Conservation (phyloP, 2,113 vertebrate genomes). For the Cyanistes caeruleus region DNA sequence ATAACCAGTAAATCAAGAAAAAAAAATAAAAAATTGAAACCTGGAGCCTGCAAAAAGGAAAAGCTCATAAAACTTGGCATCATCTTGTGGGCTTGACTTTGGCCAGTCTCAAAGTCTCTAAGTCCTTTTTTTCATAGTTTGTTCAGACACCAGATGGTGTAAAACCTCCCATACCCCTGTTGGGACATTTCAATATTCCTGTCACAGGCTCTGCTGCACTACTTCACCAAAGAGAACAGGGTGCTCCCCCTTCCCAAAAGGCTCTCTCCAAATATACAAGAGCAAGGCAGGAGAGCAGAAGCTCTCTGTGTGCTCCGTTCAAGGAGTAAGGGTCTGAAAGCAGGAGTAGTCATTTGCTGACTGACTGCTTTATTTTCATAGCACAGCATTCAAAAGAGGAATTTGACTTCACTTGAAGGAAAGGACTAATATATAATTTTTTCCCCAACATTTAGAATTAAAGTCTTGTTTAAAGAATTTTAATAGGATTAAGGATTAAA, state of each 20-base stretch:
- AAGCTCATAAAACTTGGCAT: not conserved
- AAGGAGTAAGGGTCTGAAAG: not conserved
- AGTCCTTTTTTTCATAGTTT: not conserved
- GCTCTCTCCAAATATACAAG: not conserved
- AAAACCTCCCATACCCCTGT: not conserved
- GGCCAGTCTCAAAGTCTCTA: accelerated
- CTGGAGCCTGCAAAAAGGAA: not conserved
- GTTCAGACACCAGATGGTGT: not conserved
- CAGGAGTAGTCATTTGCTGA: not conserved
- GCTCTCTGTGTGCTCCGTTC: not conserved
- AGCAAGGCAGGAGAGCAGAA: not conserved
- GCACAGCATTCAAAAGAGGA: not conserved
- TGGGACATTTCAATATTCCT: not conserved
- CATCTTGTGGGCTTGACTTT: not conserved
- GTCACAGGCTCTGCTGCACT: not conserved
- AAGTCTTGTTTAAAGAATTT: not conserved
- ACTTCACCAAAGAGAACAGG: not conserved
- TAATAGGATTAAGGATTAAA: not conserved
- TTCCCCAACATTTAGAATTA: not conserved
- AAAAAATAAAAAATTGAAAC: not conserved
- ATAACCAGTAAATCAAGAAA: not conserved
- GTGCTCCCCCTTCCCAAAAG: not conserved
- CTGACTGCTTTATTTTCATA: not conserved
- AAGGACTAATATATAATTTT: not conserved
- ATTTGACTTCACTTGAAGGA: not conserved